A percentile compares a stretch with the other conserved stretches of the same genome.
phyloP scores from a whole-genome alignment of 2,797 vertebrate species.

The Microhierax caerulescens region DNA sequence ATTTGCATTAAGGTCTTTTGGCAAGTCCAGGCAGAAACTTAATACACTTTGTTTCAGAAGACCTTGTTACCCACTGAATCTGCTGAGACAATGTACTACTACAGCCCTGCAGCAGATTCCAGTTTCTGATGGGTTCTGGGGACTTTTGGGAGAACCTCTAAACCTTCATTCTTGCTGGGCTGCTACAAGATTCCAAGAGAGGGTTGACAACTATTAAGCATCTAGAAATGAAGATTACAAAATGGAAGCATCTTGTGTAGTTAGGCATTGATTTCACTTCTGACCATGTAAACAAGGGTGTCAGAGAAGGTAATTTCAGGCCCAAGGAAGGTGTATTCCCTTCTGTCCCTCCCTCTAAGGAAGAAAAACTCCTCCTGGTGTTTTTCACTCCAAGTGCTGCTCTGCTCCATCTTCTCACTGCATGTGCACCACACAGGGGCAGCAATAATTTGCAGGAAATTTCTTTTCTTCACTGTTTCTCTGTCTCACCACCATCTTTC shows the following conservation, averaged over 20 bases:
- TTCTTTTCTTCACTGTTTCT: background rate
- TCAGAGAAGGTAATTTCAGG: background rate
- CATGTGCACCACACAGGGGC: background rate
- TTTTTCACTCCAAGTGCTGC: background rate
- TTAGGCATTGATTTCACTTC: background rate
- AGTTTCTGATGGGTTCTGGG: background rate
- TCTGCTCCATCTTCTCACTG: background rate
- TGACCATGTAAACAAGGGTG: background rate
- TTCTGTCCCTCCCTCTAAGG: background rate
- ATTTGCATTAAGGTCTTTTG: conserved; percentile 45
- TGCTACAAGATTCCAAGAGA: background rate
- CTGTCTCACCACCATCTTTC: background rate
- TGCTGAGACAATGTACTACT: background rate
- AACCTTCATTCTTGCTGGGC: background rate
- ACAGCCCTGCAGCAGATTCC: conserved; percentile 2
- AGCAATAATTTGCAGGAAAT: background rate
- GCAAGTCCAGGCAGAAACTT: conserved; percentile 54
- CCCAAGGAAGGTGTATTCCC: background rate
- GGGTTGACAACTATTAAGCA: background rate
- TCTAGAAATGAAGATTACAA: background rate
- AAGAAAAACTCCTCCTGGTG: background rate
- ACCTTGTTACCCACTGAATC: background rate
- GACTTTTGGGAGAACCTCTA: background rate
- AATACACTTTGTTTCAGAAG: conserved; percentile 1
- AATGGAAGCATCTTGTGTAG: background rate